Percentiles rank a stretch among this genome's conserved stretches.
phyloP scores from a whole-genome alignment of 2,888 invertebrate genomes.

The Venusia cambrica region DNA sequence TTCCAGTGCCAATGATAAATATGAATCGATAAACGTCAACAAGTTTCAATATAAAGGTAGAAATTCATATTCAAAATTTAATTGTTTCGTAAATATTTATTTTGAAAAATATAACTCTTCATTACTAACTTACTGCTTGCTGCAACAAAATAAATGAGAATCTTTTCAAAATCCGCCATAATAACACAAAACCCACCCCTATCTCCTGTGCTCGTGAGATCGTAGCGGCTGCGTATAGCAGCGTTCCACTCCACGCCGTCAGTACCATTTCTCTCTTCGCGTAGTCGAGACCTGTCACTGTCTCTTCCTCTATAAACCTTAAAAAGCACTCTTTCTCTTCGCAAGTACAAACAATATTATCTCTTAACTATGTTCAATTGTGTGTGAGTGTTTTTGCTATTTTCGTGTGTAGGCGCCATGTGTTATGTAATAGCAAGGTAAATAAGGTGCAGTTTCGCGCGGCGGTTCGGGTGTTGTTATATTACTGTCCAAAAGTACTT shows the following conservation, averaged over 20 bases:
- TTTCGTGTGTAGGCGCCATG: slow-evolving; percentile 8
- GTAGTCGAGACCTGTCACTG: slow-evolving; percentile 32
- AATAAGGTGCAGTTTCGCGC: slow-evolving; percentile 21
- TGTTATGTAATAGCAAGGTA: slow-evolving; percentile 32
- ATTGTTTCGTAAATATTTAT: too few species aligned
- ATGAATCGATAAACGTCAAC: too few species aligned
- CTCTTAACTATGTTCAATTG: slow-evolving; percentile 5
- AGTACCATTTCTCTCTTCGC: slow-evolving; percentile 14
- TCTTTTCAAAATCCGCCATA: too few species aligned
- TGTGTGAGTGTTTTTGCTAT: slow-evolving; percentile 17
- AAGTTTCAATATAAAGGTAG: too few species aligned
- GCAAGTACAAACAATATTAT: slow-evolving; percentile 30
- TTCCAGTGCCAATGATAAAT: too few species aligned
- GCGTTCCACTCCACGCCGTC: slow-evolving; percentile 18
- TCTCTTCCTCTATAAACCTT: slow-evolving; percentile 34
- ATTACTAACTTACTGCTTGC: too few species aligned
- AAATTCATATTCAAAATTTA: too few species aligned
- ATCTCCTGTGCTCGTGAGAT: slow-evolving; percentile 12
- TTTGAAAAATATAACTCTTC: too few species aligned
- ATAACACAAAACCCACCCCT: slow-evolving; percentile 5
- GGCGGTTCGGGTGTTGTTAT: slow-evolving; percentile 13
- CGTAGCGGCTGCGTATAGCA: slow-evolving; percentile 20
- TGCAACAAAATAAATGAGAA: too few species aligned
- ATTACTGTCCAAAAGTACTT: slow-evolving; percentile 24
- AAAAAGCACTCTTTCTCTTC: slow-evolving; percentile 36